Evolutionary conservation across 1,140 invertebrate genomes (phyloP), one percentile per base, ranked within the genome.

Genomic region (Tetramorium simillimum): DNA sequence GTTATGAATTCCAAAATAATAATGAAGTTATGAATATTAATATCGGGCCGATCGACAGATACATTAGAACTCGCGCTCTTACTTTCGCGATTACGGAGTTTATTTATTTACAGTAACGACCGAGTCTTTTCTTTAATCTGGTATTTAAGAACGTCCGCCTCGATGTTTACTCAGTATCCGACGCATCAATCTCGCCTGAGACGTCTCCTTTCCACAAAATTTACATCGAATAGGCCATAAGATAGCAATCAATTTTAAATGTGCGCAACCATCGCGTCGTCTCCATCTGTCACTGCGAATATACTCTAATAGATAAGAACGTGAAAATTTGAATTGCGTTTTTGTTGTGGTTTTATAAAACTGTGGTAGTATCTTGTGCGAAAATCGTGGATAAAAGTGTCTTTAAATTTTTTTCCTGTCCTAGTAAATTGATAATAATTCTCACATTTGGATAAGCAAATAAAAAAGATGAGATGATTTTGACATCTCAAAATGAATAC

Each of bases 171-270:
- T 43, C 43, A 4, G 5, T 51, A 49, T n/a, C 51, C n/a, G 24
- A 37, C 33, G 7, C 43, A 69, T 69, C 21, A 46, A 80, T 69
- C 14, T 21, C n/a, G 14, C n/a, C 33, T 40, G 33, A 18, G 28
- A 65, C 46, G 33, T 80, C 46, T 78, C 60, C 28, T 51, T 80
- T 12, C 46, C 40, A 67, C 28, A 7, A 56, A 67, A 80, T 80
- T 80, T 80, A 53, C 46, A 67, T 80, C 76, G 60, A 78, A 65
- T 78, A 63, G 58, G 24, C 75, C 60, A 78, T 65, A 80, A 67
- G 62, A 67, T 80, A 37, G 76, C 76, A 5, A 80, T 80, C 60
- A 67, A 80, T 51, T 67, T 67, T 53, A 3, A 62, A 53, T 40
- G n/a, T 46, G 46, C 46, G 33, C 40, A 63, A 63, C n/a, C 33